Conservation (phyloP, 1,140 invertebrate genomes). For the Cotesia typhae region DNA sequence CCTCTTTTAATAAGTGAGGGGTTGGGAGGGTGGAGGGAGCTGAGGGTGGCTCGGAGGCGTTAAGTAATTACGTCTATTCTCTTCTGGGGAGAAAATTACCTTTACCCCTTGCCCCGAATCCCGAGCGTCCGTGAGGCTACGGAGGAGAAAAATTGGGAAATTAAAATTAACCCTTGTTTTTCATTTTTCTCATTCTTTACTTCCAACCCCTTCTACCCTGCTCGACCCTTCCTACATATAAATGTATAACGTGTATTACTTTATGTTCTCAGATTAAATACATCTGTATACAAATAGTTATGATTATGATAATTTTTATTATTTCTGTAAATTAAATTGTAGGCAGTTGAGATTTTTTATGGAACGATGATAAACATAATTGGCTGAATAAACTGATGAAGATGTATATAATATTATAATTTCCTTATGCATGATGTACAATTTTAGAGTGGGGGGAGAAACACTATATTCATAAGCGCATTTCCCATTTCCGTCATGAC, state of each 20-base stretch:
- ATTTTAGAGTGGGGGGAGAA: conserved; percentile 33
- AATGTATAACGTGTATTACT: not conserved
- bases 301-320: no score
- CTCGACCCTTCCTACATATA: no score
- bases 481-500: conserved; percentile 62
- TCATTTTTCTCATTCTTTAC: conserved; percentile 31
- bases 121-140: not conserved
- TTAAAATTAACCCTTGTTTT: conserved; percentile 62
- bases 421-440: no score
- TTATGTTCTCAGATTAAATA: not conserved
- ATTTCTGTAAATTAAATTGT: no score
- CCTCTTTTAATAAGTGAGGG: conserved; percentile 63
- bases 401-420: no score
- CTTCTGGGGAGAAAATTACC: conserved; percentile 63
- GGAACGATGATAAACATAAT: no score
- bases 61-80: conserved; percentile 68
- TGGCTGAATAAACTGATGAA: no score
- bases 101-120: conserved; percentile 40
- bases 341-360: no score
- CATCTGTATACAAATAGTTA: no score
- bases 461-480: conserved; percentile 58
- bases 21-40: conserved; percentile 25
- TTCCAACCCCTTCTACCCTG: conserved; percentile 3
- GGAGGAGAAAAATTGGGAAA: conserved; percentile 64
- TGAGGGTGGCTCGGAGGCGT: conserved; percentile 57